Evolutionary conservation across 2,888 invertebrate genomes (phyloP), one percentile per base, ranked within the genome.

Genomic region (Tortricodes alternella): DNA sequence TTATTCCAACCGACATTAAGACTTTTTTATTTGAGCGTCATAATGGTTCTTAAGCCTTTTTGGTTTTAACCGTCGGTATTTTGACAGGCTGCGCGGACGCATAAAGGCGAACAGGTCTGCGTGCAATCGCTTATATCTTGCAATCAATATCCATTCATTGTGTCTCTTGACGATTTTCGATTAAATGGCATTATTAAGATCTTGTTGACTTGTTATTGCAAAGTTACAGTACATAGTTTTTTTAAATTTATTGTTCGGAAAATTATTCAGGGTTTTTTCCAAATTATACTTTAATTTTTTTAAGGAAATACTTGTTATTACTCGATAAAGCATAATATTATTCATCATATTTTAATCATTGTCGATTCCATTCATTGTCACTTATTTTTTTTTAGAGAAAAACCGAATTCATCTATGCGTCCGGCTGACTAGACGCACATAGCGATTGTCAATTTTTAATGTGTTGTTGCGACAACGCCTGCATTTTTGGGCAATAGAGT

Each of bases 401-500:
- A 53, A 38, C 38, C 34, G 18, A 34, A 53, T 56, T 49, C 11
- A 49, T 13, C 15, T 62, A 53, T 56, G 53, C 60, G 62, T 52
- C 57, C 24, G 24, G 71, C 80, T 58, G 63, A 49, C 9, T 3
- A 59, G 61, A 71, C 66, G 78, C 53, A 70, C 76, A 73, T 57
- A 49, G 8, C 64, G 66, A 70, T 71, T 71, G 76, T 73, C 74
- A 76, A 77, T 81, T 83, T 82, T 81, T 79, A 82, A 83, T 78
- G 78, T 74, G 75, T 56, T 77, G 69, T 73, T 62, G 68, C 74
- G 73, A 76, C 74, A 73, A 71, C 66, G 63, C 66, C 71, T 78
- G 80, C 77, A 83, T 80, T 83, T 85, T 85, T 76, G 83, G 83
- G 80, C 78, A 81, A 85, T 81, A 79, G 78, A 73, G 81, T 72